phyloP scores from a whole-genome alignment of 2,888 invertebrate genomes.

The Platycheirus albimanus region DNA sequence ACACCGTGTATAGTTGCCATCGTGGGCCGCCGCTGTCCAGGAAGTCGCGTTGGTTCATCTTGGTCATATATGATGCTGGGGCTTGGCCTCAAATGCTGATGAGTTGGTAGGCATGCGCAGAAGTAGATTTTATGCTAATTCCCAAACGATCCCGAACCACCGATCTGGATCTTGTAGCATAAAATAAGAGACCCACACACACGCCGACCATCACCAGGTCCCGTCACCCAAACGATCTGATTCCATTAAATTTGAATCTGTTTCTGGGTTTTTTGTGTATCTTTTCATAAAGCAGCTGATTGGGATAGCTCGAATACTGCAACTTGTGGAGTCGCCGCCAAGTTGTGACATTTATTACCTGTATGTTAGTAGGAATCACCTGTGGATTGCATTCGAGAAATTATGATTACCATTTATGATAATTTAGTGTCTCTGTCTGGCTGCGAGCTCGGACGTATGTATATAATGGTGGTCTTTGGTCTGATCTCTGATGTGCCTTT shows the following conservation, averaged over 20 bases:
- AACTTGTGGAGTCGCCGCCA: constrained; percentile 63
- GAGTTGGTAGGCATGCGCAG: constrained; percentile 54
- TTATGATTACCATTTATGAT: constrained; percentile 70
- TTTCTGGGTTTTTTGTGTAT: constrained; percentile 6
- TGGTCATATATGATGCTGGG: constrained; percentile 28
- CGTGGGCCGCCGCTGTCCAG: constrained; percentile 21
- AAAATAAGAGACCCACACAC: constrained; percentile 42
- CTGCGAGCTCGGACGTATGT: no score
- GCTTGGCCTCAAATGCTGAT: constrained; percentile 55
- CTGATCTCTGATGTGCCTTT: no score
- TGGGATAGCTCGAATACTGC: constrained; percentile 18
- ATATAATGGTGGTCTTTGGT: constrained; percentile 38
- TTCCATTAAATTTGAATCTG: constrained; percentile 65
- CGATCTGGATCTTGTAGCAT: constrained; percentile 72
- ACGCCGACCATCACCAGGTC: no score
- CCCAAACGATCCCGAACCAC: constrained; percentile 34
- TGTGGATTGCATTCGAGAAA: constrained; percentile 69
- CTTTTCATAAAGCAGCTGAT: constrained; percentile 43
- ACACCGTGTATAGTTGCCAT: no score
- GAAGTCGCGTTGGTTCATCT: background rate
- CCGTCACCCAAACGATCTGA: constrained; percentile 64
- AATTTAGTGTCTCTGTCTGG: constrained; percentile 67
- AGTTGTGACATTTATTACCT: constrained; percentile 67
- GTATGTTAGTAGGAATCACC: constrained; percentile 70
- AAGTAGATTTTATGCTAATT: constrained; percentile 73